Evolutionary conservation across 1,140 invertebrate genomes (phyloP).

Genomic region (Drosophila bocqueti): DNA sequence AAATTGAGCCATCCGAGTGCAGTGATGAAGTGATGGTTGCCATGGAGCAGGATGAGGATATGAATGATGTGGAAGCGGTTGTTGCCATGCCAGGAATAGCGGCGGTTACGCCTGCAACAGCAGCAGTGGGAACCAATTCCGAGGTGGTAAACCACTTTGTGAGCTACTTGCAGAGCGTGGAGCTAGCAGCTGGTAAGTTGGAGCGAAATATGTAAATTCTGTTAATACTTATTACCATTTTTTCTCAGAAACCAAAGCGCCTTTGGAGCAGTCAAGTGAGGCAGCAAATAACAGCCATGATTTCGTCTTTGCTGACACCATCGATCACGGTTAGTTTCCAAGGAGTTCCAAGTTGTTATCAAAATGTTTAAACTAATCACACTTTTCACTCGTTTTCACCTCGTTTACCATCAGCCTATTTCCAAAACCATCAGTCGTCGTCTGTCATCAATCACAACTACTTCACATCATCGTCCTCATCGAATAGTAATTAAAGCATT

Average conservation of each 20-base stretch:
- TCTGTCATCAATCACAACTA: constrained; percentile 58
- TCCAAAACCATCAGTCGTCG: constrained; percentile 68
- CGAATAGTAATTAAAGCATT: constrained; percentile 57
- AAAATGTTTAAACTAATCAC: constrained; percentile 1
- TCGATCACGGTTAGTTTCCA: constrained; percentile 70
- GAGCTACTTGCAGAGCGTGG: constrained; percentile 55
- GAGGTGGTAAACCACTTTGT: constrained; percentile 58
- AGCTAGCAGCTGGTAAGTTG: constrained; percentile 53
- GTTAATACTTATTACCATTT: neutral
- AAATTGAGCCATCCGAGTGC: constrained; percentile 64
- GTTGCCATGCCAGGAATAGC: constrained; percentile 28
- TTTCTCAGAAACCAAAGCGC: constrained; percentile 63
- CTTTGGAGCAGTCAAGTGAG: constrained; percentile 45
- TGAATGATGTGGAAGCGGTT: constrained; percentile 11
- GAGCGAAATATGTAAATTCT: neutral
- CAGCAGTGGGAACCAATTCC: constrained; percentile 11
- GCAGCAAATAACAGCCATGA: constrained; percentile 55
- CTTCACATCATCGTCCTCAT: constrained; percentile 71
- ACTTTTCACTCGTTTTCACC: neutral
- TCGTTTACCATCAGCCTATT: constrained; percentile 54
- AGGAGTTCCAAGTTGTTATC: too few relatives aligned
- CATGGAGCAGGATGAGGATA: constrained; percentile 34
- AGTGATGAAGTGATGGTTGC: constrained; percentile 40
- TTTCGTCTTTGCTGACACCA: constrained; percentile 73
- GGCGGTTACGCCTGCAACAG: constrained; percentile 27